Evolutionary conservation across 2,797 vertebrate species (phyloP), one percentile per base, ranked within the genome.

Genomic region (Heterohyrax brucei): DNA sequence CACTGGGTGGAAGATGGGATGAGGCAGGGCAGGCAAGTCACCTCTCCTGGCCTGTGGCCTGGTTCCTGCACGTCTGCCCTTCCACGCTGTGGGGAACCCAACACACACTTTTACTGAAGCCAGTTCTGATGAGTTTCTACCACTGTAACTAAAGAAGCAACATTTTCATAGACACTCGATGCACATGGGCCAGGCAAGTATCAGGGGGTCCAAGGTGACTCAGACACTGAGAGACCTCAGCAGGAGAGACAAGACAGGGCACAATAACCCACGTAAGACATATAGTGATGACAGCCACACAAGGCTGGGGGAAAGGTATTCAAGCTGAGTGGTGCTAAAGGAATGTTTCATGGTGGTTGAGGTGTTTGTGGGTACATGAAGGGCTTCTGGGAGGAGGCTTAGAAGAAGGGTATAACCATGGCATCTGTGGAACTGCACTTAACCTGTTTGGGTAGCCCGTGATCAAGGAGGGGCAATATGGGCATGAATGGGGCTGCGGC

Each of bases 341-440:
- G 64, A 68, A 80, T 33, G 19, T 19, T 39, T 77, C 39, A n/a
- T 44, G 39, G 24, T 8, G 28, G 33, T n/a, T 33, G 59, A 70
- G 66, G 75, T 33, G 62, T 80, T 48, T 66, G 48, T 9, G 18
- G 10, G 44, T 44, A 26, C 72, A 10, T 30, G 68, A 77, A 13
- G 72, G 78, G 53, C 53, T 85, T 68, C 87, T 93, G 7, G 46
- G 64, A 86, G 61, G 50, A 76, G 68, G 14, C 56, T 92, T 56
- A 2, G 13, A 84, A 59, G 22, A 68, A 76, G n/a, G 82, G 50
- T 28, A 26, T 9, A 7, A 9, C 18, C 70, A 19, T 72, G 70
- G 16, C 39, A 39, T 72, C 33, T 72, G 33, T 19, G 26, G 9
- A 66, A 26, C 26, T 66, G 62, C 62, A 26, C 62, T 66, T 66